phyloP scores from a whole-genome alignment of 1,140 invertebrate species.

The Drosophila prosaltans region DNA sequence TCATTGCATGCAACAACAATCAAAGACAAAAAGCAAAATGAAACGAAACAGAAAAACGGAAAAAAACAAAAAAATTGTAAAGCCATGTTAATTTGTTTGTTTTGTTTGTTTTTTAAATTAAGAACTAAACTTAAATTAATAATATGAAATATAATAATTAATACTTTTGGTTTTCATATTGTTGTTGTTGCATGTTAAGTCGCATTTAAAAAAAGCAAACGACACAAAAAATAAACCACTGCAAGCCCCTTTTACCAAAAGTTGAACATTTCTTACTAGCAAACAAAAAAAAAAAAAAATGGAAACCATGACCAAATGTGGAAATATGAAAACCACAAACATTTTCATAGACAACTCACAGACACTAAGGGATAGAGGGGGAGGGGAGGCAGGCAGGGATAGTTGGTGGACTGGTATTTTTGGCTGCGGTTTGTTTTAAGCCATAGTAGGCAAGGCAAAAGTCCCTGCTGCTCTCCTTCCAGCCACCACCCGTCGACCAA shows the following conservation, averaged over 20 bases:
- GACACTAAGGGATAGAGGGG: background rate
- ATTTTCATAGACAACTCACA: conserved; percentile 27
- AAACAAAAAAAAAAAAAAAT: conserved; percentile 15
- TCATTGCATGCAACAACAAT: conserved; percentile 71
- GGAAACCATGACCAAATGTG: background rate
- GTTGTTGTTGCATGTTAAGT: conserved; percentile 62
- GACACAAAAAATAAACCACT: background rate
- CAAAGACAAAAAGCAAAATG: conserved; percentile 36
- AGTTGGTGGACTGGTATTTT: conserved; percentile 21
- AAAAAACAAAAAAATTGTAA: conserved; percentile 30
- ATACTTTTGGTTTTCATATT: conserved; percentile 32
- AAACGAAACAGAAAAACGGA: conserved; percentile 57
- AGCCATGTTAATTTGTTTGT: background rate
- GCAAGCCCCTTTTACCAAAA: conserved; percentile 22
- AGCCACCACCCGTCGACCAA: too few relatives aligned
- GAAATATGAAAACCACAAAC: conserved; percentile 31
- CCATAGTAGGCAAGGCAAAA: background rate
- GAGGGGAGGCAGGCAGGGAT: background rate
- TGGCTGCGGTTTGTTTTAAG: conserved; percentile 38
- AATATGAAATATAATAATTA: conserved; percentile 21
- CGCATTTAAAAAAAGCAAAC: background rate
- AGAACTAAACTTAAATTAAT: conserved; percentile 43
- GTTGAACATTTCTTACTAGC: conserved; percentile 32
- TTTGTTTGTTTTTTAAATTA: conserved; percentile 18
- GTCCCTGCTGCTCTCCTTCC: too few relatives aligned